A percentile compares a stretch with the other conserved stretches of the same genome.
Evolutionary conservation across 2,888 invertebrate genomes (phyloP).

Genomic region (Ophion slaviceki): DNA sequence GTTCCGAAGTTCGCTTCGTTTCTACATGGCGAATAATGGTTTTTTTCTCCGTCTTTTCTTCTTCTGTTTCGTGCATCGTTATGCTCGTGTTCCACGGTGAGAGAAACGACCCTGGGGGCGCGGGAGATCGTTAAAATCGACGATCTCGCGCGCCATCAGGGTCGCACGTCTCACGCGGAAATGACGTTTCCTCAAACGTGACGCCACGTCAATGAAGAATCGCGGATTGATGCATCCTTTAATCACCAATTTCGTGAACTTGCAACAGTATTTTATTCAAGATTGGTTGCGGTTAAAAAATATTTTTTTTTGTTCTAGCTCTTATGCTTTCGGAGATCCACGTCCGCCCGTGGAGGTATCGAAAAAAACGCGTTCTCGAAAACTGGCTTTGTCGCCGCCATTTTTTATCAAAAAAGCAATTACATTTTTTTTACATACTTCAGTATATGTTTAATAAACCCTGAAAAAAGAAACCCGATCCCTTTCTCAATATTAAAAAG

Average conservation of each 20-base stretch:
- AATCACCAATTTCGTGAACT: not conserved
- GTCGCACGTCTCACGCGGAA: constrained; percentile 28
- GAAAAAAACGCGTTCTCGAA: too few relatives aligned
- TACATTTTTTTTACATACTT: too few relatives aligned
- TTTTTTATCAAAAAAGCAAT: too few relatives aligned
- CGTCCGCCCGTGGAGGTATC: too few relatives aligned
- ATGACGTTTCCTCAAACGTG: not conserved
- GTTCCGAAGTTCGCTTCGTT: too few relatives aligned
- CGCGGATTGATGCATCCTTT: not conserved
- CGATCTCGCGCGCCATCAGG: too few relatives aligned
- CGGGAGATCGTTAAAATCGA: not conserved
- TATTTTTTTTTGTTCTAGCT: too few relatives aligned
- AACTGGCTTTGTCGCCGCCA: too few relatives aligned
- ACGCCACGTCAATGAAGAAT: not conserved
- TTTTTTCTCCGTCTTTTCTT: not conserved
- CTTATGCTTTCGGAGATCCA: too few relatives aligned
- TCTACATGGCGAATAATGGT: not conserved
- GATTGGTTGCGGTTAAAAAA: not conserved
- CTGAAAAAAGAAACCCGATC: too few relatives aligned
- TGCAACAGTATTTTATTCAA: not conserved
- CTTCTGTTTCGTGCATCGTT: not conserved
- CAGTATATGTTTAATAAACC: too few relatives aligned
- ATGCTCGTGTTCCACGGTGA: not conserved
- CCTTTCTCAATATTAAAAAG: too few relatives aligned
- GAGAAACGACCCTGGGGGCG: constrained; percentile 23